Base-by-base conservation (phyloP, 2,888 invertebrate species). In the Phyto melanocephala region DNA sequence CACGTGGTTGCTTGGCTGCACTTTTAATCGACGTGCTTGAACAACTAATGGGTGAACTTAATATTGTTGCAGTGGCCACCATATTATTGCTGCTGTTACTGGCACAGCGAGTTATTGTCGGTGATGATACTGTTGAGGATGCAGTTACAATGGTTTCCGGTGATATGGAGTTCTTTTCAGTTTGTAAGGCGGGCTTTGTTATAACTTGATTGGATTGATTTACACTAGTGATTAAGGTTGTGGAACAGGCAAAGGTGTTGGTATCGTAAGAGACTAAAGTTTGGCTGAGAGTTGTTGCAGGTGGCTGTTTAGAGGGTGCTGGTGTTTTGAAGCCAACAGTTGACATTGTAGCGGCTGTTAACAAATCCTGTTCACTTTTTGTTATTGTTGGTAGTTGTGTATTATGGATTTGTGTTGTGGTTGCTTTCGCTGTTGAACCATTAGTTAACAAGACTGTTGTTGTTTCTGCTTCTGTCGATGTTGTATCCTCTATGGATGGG, bases 271-370 rank as follows among this genome's bases (percentile, higher is more conserved):
- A 70, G 17, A 67, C 37, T 42, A 79, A 17, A 17, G 79, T 45
- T 60, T 79, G 67, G 52, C 33, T 80, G n/a, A 85, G 28, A 17
- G 85, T 56, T 58, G 84, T 37, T 40, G 63, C 60, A 52, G 84
- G 35, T 77, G 85, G 78, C 85, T 86, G 85, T 84, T 86, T 81
- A 86, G 88, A 85, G 85, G 87, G 85, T 86, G 82, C 71, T 47
- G 70, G 75, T 75, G 54, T 76, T 78, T 60, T 75, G 60, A 79
- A n/a, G 33, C 79, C 79, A 52, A 67, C 70, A 22, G 75, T 67
- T 54, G 77, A 81, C 81, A 77, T 77, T 79, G 47, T 81, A 24
- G 22, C 62, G 11, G 62, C 37, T 42, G 42, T 70, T 77, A 60
- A 5, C 52, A 67, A 68, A 42, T 80, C n/a, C 56, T 68, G 62